These are phyloP conservation scores for Arenaria interpres DNA, from an alignment of 2,113 vertebrate species.

Conservation along the genomic window DNA sequence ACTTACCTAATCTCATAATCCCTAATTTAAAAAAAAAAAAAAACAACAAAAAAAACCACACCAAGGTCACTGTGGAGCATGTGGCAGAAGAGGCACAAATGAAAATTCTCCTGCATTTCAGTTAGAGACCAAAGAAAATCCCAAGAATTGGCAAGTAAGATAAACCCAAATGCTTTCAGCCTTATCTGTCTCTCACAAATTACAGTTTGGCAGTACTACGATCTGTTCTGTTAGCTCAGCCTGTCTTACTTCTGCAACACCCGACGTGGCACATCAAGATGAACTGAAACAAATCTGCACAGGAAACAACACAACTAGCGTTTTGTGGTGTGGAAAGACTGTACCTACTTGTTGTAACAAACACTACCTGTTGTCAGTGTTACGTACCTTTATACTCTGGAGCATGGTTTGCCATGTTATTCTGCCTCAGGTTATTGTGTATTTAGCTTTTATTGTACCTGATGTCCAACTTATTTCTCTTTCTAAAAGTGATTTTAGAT, in stretches of 20 bases:
- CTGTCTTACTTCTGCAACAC: background rate
- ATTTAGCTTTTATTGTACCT: background rate
- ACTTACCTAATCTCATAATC: background rate
- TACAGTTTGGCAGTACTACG: background rate
- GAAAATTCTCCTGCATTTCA: background rate
- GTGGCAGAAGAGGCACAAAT: background rate
- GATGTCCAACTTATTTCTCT: background rate
- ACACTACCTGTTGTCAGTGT: background rate
- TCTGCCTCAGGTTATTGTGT: background rate
- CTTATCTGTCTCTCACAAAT: background rate
- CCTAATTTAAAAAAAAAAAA: background rate
- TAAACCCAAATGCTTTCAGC: background rate
- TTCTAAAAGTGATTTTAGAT: background rate
- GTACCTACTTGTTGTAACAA: background rate
- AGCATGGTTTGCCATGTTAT: background rate
- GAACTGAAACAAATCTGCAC: background rate
- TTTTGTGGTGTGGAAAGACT: background rate
- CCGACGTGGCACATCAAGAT: background rate
- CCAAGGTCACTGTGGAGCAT: background rate
- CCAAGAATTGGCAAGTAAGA: background rate
- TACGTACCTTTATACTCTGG: background rate
- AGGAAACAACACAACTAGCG: background rate
- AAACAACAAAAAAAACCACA: background rate
- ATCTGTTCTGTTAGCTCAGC: background rate
- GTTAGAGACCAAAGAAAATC: background rate